Evolutionary conservation across 1,140 invertebrate genomes (phyloP).

Genomic region (Lethrus apterus): DNA sequence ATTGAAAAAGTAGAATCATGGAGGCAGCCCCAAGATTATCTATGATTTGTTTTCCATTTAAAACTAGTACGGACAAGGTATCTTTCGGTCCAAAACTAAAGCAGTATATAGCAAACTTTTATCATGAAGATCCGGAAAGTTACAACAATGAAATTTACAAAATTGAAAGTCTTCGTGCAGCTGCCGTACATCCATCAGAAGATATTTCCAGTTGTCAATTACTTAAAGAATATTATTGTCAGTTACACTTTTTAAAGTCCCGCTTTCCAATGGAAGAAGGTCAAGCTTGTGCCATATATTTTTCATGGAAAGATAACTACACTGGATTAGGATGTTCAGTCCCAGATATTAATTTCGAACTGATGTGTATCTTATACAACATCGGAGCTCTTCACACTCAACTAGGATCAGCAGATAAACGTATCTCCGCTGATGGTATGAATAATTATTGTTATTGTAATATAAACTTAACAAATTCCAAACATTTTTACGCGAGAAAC

Average conservation of each 20-base stretch:
- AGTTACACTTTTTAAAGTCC: slow-evolving; percentile 85
- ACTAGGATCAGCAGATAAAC: slow-evolving; percentile 73
- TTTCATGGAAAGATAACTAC: slow-evolving; percentile 86
- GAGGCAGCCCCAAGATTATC: slow-evolving; percentile 89
- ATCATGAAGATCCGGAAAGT: slow-evolving; percentile 86
- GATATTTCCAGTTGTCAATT: slow-evolving; percentile 75
- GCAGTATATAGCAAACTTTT: slow-evolving; percentile 84
- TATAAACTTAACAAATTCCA: too few relatives aligned
- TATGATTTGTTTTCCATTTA: slow-evolving; percentile 83
- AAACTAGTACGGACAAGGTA: slow-evolving; percentile 69
- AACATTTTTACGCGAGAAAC: too few relatives aligned
- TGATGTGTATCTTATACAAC: slow-evolving; percentile 88
- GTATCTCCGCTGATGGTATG: slow-evolving; percentile 81
- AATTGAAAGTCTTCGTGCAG: slow-evolving; percentile 74
- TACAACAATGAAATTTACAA: slow-evolving; percentile 86
- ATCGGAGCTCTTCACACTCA: slow-evolving; percentile 90
- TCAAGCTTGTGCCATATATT: slow-evolving; percentile 66
- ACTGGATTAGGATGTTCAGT: slow-evolving; percentile 67
- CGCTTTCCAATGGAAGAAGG: slow-evolving; percentile 85
- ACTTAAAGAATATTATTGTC: slow-evolving; percentile 91
- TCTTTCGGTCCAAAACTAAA: slow-evolving; percentile 77
- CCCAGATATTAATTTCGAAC: slow-evolving; percentile 85
- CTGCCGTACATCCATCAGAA: slow-evolving; percentile 69
- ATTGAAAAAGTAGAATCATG: slow-evolving; percentile 62
- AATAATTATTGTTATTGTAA: too few relatives aligned